Evolutionary conservation across 2,888 invertebrate species (phyloP).

Genomic region (Tubiluchus corallicola): DNA sequence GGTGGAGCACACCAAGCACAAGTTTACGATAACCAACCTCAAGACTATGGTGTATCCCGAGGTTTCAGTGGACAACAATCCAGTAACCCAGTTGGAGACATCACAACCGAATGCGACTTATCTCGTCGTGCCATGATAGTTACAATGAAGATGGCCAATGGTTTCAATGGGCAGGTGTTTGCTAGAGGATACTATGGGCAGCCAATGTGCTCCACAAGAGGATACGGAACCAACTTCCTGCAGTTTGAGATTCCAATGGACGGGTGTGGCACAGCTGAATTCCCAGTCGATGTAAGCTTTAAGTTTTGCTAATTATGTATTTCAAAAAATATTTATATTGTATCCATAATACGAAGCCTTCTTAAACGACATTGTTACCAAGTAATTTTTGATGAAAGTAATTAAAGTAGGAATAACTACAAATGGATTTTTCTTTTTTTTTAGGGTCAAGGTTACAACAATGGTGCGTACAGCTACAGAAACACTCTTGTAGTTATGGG

Average conservation of each 20-base stretch:
- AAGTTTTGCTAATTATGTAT: too few species aligned
- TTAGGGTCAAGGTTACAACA: too few species aligned
- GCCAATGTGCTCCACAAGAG: background rate
- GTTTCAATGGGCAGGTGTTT: background rate
- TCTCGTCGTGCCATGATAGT: background rate
- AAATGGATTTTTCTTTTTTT: too few species aligned
- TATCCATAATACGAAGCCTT: too few species aligned
- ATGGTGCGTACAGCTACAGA: background rate
- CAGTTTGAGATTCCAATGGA: background rate
- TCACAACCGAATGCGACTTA: background rate
- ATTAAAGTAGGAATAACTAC: too few species aligned
- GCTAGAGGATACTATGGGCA: background rate
- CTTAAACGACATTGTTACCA: too few species aligned
- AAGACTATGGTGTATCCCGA: conserved; percentile 1
- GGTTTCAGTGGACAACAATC: background rate
- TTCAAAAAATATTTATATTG: too few species aligned
- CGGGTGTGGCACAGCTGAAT: conserved; percentile 1
- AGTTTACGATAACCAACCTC: background rate
- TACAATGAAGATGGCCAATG: background rate
- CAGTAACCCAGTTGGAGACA: background rate
- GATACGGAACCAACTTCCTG: background rate
- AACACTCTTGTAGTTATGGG: background rate
- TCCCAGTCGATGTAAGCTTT: conserved; percentile 1
- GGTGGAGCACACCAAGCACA: background rate
- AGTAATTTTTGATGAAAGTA: too few species aligned